Evolutionary conservation across 2,797 vertebrate genomes (phyloP).

Genomic region (Lagocephalus sceleratus): DNA sequence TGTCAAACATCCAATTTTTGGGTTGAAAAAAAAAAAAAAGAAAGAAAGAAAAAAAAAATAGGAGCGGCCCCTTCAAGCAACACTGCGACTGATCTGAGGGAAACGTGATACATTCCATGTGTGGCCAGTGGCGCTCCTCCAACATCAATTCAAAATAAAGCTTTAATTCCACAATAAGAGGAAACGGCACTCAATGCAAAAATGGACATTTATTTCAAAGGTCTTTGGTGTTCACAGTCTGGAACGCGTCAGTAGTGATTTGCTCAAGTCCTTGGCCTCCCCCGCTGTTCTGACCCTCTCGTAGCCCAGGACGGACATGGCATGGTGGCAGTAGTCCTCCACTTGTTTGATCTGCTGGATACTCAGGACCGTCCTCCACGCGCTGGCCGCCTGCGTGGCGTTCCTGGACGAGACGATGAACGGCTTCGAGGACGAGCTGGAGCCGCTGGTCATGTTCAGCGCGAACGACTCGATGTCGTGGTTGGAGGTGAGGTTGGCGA

Average conservation of each 20-base stretch:
- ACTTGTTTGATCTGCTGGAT: slow-evolving; percentile 98
- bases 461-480: slow-evolving; percentile 93
- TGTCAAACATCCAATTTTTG: slow-evolving; percentile 57
- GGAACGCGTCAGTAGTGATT: slow-evolving; percentile 87
- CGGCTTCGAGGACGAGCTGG: slow-evolving; percentile 92
- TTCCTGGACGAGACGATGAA: slow-evolving; percentile 96
- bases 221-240: slow-evolving; percentile 83
- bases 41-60: slow-evolving; percentile 35
- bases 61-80: slow-evolving; percentile 55
- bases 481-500: slow-evolving; percentile 88
- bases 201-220: slow-evolving; percentile 60
- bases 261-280: slow-evolving; percentile 94
- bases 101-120: slow-evolving; percentile 75
- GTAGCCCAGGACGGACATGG: slow-evolving; percentile 93
- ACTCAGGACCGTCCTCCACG: slow-evolving; percentile 94
- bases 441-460: slow-evolving; percentile 96
- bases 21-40: slow-evolving; percentile 53
- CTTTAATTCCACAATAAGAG: slow-evolving; percentile 71
- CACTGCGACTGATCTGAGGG: slow-evolving; percentile 39
- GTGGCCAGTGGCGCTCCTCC: slow-evolving; percentile 53
- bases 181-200: slow-evolving; percentile 68
- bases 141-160: slow-evolving; percentile 69
- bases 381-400: slow-evolving; percentile 91
- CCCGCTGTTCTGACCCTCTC: slow-evolving; percentile 85
- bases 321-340: slow-evolving; percentile 95